Percentiles rank a stretch among this genome's conserved stretches.
phyloP scores from a whole-genome alignment of 2,113 vertebrate species.

The Dascyllus trimaculatus region DNA sequence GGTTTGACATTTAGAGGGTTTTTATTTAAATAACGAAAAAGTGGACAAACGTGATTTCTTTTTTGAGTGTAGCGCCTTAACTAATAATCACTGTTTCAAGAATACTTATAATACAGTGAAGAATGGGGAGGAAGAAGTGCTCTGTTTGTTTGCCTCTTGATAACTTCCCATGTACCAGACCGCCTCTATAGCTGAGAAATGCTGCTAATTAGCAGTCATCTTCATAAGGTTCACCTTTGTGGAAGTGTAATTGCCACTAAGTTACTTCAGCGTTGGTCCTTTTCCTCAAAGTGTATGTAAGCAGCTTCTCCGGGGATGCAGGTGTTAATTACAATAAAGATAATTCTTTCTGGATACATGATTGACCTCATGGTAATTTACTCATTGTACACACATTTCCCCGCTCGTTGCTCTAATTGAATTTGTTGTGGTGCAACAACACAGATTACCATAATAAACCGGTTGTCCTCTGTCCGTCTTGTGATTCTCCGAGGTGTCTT shows the following conservation, averaged over 20 bases:
- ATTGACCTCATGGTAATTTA: conserved; percentile 23
- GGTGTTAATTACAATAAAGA: conserved; percentile 23
- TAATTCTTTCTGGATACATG: neutral
- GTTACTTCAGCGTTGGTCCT: neutral
- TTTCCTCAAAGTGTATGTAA: neutral
- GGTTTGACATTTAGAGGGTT: too few relatives aligned
- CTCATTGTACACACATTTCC: neutral
- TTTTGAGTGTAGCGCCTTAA: too few relatives aligned
- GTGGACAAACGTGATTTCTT: too few relatives aligned
- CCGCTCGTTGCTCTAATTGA: conserved; percentile 20
- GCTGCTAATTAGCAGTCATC: neutral
- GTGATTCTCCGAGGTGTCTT: conserved; percentile 11
- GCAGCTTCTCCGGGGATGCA: neutral
- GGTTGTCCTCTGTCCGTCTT: neutral
- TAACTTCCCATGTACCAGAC: neutral
- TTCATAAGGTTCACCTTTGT: neutral
- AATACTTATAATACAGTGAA: too few relatives aligned
- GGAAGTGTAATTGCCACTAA: neutral
- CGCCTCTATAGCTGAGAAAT: neutral
- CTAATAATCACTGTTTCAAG: too few relatives aligned
- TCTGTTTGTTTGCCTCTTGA: too few relatives aligned
- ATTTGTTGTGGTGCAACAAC: neutral
- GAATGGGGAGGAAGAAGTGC: too few relatives aligned
- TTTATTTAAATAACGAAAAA: too few relatives aligned
- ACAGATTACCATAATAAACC: conserved; percentile 12